phyloP scores from a whole-genome alignment of 2,113 vertebrate species.

The Lycaon pictus region DNA sequence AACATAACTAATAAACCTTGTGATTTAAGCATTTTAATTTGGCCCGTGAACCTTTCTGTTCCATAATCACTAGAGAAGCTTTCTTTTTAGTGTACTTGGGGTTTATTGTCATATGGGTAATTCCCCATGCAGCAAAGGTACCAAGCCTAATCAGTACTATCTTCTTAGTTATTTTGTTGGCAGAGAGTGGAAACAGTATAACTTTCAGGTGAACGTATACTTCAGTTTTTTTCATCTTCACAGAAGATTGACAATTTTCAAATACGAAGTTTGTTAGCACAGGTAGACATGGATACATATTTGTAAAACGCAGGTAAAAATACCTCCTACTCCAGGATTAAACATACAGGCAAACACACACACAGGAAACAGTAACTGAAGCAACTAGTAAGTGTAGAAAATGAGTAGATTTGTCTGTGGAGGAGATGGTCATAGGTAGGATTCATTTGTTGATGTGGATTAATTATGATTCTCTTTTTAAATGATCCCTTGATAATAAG shows the following conservation, averaged over 20 bases:
- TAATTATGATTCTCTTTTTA: neutral
- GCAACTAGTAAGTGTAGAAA: neutral
- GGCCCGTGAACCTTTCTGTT: neutral
- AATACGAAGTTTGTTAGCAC: neutral
- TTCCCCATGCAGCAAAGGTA: neutral
- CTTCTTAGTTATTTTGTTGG: neutral
- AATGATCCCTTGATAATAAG: neutral
- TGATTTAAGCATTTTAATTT: neutral
- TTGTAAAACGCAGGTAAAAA: neutral
- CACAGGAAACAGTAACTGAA: neutral
- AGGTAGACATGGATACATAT: neutral
- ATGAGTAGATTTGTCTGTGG: neutral
- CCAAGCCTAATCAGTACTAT: neutral
- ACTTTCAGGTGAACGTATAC: neutral
- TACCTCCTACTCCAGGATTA: neutral
- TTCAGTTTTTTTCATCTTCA: neutral
- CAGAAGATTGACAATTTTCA: neutral
- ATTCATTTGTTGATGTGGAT: neutral
- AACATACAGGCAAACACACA: neutral
- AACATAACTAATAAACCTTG: neutral
- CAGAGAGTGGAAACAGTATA: neutral
- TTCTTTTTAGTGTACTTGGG: neutral
- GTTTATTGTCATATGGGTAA: neutral
- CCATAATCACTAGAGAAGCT: fast-evolving
- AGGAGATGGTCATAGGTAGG: neutral